Conservation (phyloP, 1,140 invertebrate species). For the Brachionus asplanchnoidis region DNA sequence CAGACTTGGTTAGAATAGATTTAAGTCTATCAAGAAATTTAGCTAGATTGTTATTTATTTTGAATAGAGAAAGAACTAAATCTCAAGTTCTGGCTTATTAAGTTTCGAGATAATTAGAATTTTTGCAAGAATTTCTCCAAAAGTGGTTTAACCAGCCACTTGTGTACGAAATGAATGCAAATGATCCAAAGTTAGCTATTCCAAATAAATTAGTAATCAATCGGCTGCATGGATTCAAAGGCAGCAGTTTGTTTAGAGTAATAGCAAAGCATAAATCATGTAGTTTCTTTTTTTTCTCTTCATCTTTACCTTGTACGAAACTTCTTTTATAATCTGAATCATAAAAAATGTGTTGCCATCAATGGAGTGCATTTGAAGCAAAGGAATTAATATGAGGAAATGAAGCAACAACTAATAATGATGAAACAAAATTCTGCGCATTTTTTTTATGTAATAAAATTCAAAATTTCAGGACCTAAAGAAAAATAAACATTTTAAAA, state of each 20-base stretch:
- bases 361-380: not conserved
- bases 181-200: not conserved
- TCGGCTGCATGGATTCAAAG: not conserved
- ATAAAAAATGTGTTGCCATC: constrained; percentile 1
- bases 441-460: constrained; percentile 1
- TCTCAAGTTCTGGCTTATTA: constrained; percentile 20
- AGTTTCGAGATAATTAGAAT: constrained; percentile 25
- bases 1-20: constrained; percentile 21
- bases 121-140: not conserved
- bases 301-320: not conserved
- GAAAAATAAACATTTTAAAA: not conserved
- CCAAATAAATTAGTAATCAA: constrained; percentile 6
- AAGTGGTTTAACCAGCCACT: not conserved
- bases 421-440: not conserved
- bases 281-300: not conserved
- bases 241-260: not conserved
- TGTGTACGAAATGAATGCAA: not conserved
- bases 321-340: not conserved
- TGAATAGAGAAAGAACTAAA: not conserved
- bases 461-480: not conserved
- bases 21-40: not conserved
- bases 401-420: not conserved
- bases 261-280: not conserved
- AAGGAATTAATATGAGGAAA: not conserved
- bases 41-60: not conserved